A percentile compares a stretch with the other conserved stretches of the same genome.
phyloP scores from a whole-genome alignment of 1,140 invertebrate species.

The Lepidurus arcticus region DNA sequence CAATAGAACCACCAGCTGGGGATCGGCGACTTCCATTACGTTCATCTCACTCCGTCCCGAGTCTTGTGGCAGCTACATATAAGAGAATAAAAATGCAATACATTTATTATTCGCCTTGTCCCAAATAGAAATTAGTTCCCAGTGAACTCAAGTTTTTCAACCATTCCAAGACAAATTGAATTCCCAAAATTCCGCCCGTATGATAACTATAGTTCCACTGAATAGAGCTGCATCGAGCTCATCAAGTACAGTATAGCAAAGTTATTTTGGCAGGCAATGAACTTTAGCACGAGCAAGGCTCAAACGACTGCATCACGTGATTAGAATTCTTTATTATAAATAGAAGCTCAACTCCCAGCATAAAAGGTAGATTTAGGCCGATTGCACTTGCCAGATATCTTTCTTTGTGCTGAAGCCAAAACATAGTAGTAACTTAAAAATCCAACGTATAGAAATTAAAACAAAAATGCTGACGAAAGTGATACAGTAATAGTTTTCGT shows the following conservation, averaged over 20 bases:
- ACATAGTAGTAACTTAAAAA: background rate
- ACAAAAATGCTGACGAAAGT: background rate
- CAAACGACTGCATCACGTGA: slow-evolving; percentile 1
- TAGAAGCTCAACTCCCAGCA: background rate
- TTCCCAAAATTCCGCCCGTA: no score
- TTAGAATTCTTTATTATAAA: background rate
- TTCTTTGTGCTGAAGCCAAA: background rate
- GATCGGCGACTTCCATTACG: slow-evolving; percentile 76
- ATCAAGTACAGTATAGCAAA: background rate
- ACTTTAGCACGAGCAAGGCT: background rate
- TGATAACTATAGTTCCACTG: no score
- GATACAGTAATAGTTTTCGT: background rate
- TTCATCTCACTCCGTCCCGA: slow-evolving; percentile 51
- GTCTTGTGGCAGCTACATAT: slow-evolving; percentile 42
- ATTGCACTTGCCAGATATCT: slow-evolving; percentile 12
- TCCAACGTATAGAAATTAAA: background rate
- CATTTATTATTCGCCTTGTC: no score
- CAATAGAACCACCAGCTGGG: slow-evolving; percentile 68
- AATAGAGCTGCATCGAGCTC: background rate
- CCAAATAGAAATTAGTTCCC: no score
- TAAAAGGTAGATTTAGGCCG: background rate
- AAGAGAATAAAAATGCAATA: background rate
- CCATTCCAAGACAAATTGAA: no score
- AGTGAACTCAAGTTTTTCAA: no score
- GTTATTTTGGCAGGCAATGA: slow-evolving; percentile 15